Conservation (phyloP, 2,113 vertebrate genomes). For the Pangasianodon gigas region DNA sequence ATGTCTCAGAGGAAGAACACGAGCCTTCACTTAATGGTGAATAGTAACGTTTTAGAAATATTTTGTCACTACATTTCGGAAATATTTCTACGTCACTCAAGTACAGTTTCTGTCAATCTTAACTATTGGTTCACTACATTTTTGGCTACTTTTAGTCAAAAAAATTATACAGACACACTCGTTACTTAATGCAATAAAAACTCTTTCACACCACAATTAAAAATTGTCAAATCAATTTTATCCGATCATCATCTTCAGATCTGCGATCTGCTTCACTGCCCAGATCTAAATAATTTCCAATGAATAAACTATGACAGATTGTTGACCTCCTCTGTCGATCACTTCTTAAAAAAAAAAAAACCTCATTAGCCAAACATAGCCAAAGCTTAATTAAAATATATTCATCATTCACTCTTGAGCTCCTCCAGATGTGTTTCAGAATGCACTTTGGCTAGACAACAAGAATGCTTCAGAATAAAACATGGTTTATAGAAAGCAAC, state of each 20-base stretch:
- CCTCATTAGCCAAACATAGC: neutral
- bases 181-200: too few species aligned
- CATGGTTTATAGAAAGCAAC: neutral
- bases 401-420: neutral
- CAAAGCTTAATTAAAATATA: neutral
- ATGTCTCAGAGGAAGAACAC: neutral
- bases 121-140: too few species aligned
- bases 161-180: too few species aligned
- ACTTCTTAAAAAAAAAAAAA: neutral
- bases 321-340: neutral
- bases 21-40: neutral
- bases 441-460: constrained; percentile 10
- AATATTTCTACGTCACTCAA: too few species aligned
- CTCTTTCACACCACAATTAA: too few species aligned
- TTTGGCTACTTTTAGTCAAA: too few species aligned
- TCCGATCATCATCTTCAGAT: too few species aligned
- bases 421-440: neutral
- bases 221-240: too few species aligned
- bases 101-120: too few species aligned
- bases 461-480: constrained; percentile 19
- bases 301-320: neutral
- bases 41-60: neutral
- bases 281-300: neutral
- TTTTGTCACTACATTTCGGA: too few species aligned
- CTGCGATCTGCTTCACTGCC: neutral